Evolutionary conservation across 2,797 vertebrate genomes (phyloP), one percentile per base, ranked within the genome.

Genomic region (Pseudopleuronectes americanus): DNA sequence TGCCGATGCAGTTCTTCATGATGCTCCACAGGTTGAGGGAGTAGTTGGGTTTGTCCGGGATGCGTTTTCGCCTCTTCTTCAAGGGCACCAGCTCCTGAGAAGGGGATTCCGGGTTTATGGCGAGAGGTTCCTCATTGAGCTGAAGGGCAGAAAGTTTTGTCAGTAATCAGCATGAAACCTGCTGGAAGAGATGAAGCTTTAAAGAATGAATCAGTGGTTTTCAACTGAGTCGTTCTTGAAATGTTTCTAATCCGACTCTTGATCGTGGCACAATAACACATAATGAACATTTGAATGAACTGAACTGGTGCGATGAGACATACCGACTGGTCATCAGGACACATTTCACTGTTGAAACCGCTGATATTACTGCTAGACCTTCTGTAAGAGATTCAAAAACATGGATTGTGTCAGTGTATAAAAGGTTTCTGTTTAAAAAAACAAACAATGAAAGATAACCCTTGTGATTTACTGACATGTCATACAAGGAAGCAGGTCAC

Each of bases 1-100:
- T 99, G 73, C 97, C 97, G 0, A 99, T 98, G 90, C 97, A 99
- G 90, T 99, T 98, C 89, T 99, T 99, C 97, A 98, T 99, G 89
- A 98, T 97, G 84, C 97, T 98, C 97, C 97, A 98, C n/a, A 99
- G 91, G 59, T 98, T 99, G 84, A 99, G 96, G 58, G 97, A 98
- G 71, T 98, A 98, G 91, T 99, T 98, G 43, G 97, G 97, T 87
- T 99, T 98, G 89, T 98, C 95, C 0, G 97, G 94, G 68, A 99
- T 98, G 57, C 95, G 93, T 2, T 92, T 93, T 79, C 97, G 95
- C 80, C 96, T 88, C 94, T 90, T 97, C 91, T 90, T 96, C 93
- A 94, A 85, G 77, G 89, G 96, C 83, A 91, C 94, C 86, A 85
- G 84, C 93, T 86, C 95, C 90, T 90, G 95, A 76, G 92, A 96